phyloP scores from a whole-genome alignment of 2,888 invertebrate species.

The Sabatieria punctata region DNA sequence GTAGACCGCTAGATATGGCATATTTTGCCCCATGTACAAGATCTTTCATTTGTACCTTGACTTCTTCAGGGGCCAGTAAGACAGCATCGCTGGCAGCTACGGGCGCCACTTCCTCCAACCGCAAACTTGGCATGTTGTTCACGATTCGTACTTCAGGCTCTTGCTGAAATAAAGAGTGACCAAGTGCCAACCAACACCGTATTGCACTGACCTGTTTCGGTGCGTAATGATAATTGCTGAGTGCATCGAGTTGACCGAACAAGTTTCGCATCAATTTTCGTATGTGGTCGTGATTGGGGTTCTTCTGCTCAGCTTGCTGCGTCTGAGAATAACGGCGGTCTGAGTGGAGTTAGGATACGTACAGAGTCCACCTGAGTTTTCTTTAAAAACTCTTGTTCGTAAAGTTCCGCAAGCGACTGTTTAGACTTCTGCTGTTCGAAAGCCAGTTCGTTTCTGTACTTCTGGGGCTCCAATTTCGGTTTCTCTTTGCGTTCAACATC shows the following conservation, averaged over 20 bases:
- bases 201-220: slow-evolving; percentile 55
- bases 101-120: slow-evolving; percentile 85
- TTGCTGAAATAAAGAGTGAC: slow-evolving; percentile 36
- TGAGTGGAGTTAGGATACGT: background rate
- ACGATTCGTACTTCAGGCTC: slow-evolving; percentile 71
- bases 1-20: too few relatives aligned
- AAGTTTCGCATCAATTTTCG: slow-evolving; percentile 52
- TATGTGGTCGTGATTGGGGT: slow-evolving; percentile 59
- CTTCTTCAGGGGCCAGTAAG: slow-evolving; percentile 77
- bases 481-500: slow-evolving; percentile 72
- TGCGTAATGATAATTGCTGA: slow-evolving; percentile 79
- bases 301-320: slow-evolving; percentile 36
- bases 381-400: slow-evolving; percentile 47
- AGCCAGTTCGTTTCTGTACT: slow-evolving; percentile 66
- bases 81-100: slow-evolving; percentile 61
- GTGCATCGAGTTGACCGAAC: slow-evolving; percentile 67
- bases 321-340: slow-evolving; percentile 33
- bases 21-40: too few relatives aligned
- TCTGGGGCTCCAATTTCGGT: slow-evolving; percentile 57
- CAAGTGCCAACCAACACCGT: background rate
- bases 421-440: slow-evolving; percentile 87
- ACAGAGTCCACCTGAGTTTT: slow-evolving; percentile 35
- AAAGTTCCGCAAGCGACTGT: slow-evolving; percentile 72
- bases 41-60: slow-evolving; percentile 44
- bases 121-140: slow-evolving; percentile 68